These are phyloP conservation scores for Lasioglossum albipes DNA, from an alignment of 1,140 invertebrate genomes.

Conservation along the genomic window DNA sequence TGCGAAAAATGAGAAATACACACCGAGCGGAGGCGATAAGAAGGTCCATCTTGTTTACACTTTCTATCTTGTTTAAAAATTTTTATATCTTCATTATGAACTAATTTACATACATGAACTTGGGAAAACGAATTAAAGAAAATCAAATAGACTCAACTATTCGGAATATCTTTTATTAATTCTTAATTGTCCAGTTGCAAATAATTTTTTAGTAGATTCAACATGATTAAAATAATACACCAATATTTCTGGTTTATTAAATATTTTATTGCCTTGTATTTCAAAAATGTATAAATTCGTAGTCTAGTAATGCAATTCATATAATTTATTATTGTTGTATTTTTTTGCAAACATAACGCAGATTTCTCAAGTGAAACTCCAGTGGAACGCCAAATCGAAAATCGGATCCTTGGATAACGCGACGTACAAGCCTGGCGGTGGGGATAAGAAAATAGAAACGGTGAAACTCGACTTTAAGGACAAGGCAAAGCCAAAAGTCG, in stretches of 20 bases:
- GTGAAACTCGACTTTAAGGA: conserved; percentile 95
- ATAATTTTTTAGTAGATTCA: not conserved
- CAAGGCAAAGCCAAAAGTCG: conserved; percentile 94
- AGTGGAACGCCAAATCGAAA: conserved; percentile 96
- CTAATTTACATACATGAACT: too few relatives aligned
- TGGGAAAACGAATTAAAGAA: too few relatives aligned
- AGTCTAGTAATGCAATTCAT: not conserved
- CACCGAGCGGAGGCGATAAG: conserved; percentile 93
- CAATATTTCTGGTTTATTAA: too few relatives aligned
- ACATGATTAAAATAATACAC: not conserved
- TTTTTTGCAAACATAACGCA: conserved; percentile 69
- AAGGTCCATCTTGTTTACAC: conserved; percentile 84
- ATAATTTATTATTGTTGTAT: not conserved
- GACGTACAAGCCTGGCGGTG: conserved; percentile 94
- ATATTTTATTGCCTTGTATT: too few relatives aligned
- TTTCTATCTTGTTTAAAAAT: not conserved
- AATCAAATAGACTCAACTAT: too few relatives aligned
- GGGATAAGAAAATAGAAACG: conserved; percentile 94
- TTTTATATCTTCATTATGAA: not conserved
- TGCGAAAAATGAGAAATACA: conserved; percentile 94
- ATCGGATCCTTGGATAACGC: conserved; percentile 96
- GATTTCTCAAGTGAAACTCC: conserved; percentile 91
- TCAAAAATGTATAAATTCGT: too few relatives aligned
- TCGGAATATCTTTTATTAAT: too few relatives aligned
- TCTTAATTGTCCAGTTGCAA: too few relatives aligned